A percentile compares a stretch with the other conserved stretches of the same genome.
Evolutionary conservation across 2,113 vertebrate genomes (phyloP).

Genomic region (Heterotis niloticus): DNA sequence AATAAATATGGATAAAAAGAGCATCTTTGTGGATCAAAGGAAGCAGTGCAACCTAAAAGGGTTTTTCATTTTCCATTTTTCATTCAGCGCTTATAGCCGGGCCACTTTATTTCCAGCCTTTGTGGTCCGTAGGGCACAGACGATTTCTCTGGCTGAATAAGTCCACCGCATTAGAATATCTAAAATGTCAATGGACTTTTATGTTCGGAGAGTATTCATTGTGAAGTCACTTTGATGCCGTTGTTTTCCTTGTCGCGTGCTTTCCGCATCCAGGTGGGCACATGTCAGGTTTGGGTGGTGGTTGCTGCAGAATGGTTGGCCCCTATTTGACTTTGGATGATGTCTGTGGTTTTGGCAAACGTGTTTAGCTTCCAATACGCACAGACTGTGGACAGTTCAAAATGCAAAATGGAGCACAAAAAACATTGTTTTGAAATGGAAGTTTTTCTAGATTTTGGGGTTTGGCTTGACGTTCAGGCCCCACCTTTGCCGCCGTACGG

Average conservation of each 20-base stretch:
- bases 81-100: neutral
- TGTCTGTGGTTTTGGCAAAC: no score
- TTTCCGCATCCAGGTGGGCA: neutral
- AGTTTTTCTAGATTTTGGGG: neutral
- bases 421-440: neutral
- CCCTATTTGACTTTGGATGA: no score
- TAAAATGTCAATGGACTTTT: neutral
- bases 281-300: neutral
- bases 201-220: neutral
- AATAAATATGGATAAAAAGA: conserved; percentile 2
- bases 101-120: neutral
- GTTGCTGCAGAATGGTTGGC: no score
- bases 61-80: neutral
- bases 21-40: neutral
- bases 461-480: neutral
- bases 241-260: neutral
- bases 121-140: neutral
- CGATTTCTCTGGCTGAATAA: neutral
- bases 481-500: neutral
- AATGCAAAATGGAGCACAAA: neutral
- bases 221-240: neutral
- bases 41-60: neutral
- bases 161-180: neutral
- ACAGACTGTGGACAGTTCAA: neutral
- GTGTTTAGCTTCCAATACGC: no score